A percentile compares a stretch with the other conserved stretches of the same genome.
Evolutionary conservation across 2,797 vertebrate species (phyloP).

Genomic region (Hylomyscus alleni): DNA sequence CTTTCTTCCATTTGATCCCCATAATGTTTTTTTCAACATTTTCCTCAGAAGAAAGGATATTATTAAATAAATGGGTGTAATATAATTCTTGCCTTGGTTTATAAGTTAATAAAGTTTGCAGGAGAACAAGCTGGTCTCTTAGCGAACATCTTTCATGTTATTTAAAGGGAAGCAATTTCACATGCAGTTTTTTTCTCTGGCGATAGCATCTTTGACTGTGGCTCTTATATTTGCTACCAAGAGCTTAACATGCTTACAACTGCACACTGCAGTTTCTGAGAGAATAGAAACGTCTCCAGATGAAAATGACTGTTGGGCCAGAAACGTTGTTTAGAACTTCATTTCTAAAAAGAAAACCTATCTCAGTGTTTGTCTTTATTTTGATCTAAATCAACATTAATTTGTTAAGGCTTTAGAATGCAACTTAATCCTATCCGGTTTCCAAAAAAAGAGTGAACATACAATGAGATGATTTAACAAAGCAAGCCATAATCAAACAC

Average conservation of each 20-base stretch:
- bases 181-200: background rate
- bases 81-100: slow-evolving; percentile 1
- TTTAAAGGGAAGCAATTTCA: slow-evolving; percentile 56
- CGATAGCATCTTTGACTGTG: background rate
- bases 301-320: slow-evolving; percentile 1
- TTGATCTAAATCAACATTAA: slow-evolving; percentile 74
- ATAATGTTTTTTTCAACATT: slow-evolving; percentile 25
- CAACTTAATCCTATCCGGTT: slow-evolving; percentile 72
- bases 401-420: slow-evolving; percentile 79
- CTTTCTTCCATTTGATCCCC: slow-evolving; percentile 9
- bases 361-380: slow-evolving; percentile 73
- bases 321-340: slow-evolving; percentile 67
- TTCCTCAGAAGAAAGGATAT: background rate
- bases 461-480: slow-evolving; percentile 76
- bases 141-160: slow-evolving; percentile 27
- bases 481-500: slow-evolving; percentile 69
- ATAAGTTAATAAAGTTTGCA: slow-evolving; percentile 45
- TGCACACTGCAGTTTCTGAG: background rate
- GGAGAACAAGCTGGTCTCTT: background rate
- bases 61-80: slow-evolving; percentile 21
- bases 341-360: slow-evolving; percentile 25
- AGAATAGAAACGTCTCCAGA: slow-evolving; percentile 32
- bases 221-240: background rate
- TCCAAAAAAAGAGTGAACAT: slow-evolving; percentile 70
- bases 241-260: slow-evolving; percentile 16